Evolutionary conservation across 2,888 invertebrate genomes (phyloP).

Genomic region (Sinohyriopsis cumingii): DNA sequence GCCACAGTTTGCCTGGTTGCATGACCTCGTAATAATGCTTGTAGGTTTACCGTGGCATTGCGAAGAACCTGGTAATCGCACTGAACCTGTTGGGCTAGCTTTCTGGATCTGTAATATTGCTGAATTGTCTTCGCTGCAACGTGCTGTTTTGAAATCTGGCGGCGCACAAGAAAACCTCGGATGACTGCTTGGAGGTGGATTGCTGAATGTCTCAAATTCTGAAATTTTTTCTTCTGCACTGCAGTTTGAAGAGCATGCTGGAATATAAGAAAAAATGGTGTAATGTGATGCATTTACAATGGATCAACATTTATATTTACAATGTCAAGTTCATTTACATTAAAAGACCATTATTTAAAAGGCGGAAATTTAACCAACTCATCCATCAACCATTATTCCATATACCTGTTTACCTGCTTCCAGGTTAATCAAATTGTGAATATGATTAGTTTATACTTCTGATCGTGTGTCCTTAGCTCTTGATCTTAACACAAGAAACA

Average conservation of each 20-base stretch:
- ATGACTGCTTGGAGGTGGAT: slow-evolving; percentile 38
- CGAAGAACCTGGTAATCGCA: background rate
- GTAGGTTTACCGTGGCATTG: background rate
- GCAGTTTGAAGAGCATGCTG: slow-evolving; percentile 1
- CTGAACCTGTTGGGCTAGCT: slow-evolving; percentile 4
- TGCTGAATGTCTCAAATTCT: slow-evolving; percentile 22
- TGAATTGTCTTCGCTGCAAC: slow-evolving; percentile 13
- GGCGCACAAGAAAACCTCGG: slow-evolving; percentile 19
- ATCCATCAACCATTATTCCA: no score
- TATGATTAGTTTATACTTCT: no score
- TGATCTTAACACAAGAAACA: no score
- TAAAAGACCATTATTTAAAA: no score
- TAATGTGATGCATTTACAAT: no score
- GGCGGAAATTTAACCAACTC: no score
- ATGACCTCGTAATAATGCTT: background rate
- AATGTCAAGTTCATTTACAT: no score
- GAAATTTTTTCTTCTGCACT: slow-evolving; percentile 7
- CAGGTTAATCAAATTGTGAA: no score
- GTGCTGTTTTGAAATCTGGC: slow-evolving; percentile 1
- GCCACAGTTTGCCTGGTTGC: slow-evolving; percentile 4
- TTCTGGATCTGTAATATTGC: slow-evolving; percentile 15
- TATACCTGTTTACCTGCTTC: no score
- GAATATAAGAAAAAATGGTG: no score
- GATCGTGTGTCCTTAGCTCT: no score
- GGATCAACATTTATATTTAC: no score